phyloP scores from a whole-genome alignment of 2,797 vertebrate species.

The Macropus fuliginosus region DNA sequence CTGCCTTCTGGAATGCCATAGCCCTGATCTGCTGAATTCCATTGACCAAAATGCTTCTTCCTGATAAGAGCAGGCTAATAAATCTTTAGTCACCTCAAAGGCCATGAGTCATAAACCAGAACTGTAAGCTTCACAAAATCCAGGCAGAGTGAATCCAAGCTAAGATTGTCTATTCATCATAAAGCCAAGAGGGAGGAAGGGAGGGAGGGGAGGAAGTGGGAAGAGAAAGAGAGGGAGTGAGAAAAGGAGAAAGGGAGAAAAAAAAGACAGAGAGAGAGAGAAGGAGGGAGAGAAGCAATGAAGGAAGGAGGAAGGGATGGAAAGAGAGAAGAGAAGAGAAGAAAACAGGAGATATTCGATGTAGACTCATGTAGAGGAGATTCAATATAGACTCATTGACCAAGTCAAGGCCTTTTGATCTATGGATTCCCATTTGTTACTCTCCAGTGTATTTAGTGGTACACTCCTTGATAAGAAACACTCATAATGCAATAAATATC shows the following conservation, averaged over 20 bases:
- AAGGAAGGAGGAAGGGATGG: neutral
- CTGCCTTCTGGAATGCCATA: neutral
- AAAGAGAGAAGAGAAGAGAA: neutral
- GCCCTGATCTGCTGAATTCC: neutral
- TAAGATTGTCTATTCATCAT: neutral
- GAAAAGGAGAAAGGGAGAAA: no score
- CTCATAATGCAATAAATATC: neutral
- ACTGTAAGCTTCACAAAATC: neutral
- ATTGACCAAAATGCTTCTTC: neutral
- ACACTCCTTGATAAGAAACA: neutral
- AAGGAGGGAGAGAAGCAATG: no score
- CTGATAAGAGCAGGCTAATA: neutral
- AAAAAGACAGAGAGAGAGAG: no score
- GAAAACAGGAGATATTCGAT: neutral
- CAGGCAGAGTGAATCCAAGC: neutral
- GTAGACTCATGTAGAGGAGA: neutral
- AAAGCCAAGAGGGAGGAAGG: neutral
- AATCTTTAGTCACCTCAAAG: neutral
- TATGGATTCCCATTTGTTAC: neutral
- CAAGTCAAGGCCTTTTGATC: neutral
- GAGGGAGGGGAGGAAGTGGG: rapidly evolving
- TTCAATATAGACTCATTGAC: neutral
- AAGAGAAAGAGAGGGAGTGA: neutral
- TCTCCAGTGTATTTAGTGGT: neutral
- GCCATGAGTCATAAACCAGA: neutral